Evolutionary conservation across 2,113 vertebrate genomes (phyloP), one percentile per base, ranked within the genome.

Genomic region (Sula dactylatra): DNA sequence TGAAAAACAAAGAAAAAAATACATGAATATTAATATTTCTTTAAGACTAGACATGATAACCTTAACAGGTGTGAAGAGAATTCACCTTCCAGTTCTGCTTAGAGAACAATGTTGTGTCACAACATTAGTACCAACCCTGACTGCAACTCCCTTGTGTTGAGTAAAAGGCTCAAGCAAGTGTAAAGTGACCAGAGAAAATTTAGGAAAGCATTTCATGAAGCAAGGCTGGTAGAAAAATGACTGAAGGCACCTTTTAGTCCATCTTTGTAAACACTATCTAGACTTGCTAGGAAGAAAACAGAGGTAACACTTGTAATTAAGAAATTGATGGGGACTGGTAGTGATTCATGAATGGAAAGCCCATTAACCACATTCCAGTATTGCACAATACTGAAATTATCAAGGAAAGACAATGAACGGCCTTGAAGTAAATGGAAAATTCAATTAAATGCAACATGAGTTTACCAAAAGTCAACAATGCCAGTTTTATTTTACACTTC

Each of bases 1-100:
- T 99, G 98, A 47, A 97, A 97, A 18, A 90, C 42, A 91, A 89
- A 55, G 22, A 74, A 94, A 96, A 96, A 96, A 97, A 44, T 70
- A 58, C 6, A 27, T 47, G 2, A 82, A 67, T 21, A 72, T 76
- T 45, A 54, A 26, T 22, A 40, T 52, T 73, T 71, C 16, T 52
- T 79, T 77, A 36, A 73, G 24, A 83, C 8, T 13, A 42, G 16
- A 77, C 18, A 67, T 34, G 20, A 42, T 70, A 13, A 59, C 10
- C 11, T 18, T 50, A 77, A 52, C 10, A 40, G 21, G 24, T 67
- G 82, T 9, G 74, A 79, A 47, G 7, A 54, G 31, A 89, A 79
- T 19, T 45, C 6, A 69, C 6, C 25, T 54, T 27, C 34, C 32
- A 89, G 21, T 72, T 76, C 40, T 76, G 15, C 58, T 94, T 49